A percentile compares a stretch with the other conserved stretches of the same genome.
Conservation (phyloP, 1,140 invertebrate species). For the Vanessa tameamea region DNA sequence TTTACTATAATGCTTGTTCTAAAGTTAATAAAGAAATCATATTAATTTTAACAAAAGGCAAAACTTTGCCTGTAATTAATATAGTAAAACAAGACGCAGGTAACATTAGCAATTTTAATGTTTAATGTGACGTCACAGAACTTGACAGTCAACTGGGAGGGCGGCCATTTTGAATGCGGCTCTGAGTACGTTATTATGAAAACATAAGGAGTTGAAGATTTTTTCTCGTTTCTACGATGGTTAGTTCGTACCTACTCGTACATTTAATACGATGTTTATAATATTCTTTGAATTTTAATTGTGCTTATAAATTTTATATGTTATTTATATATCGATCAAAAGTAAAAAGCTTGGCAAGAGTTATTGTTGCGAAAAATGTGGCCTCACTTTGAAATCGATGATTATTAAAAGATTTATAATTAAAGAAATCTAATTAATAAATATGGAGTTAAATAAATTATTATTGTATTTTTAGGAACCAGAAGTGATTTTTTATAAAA, state of each 20-base stretch:
- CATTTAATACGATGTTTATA: no score
- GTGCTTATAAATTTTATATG: no score
- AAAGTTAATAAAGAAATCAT: background rate
- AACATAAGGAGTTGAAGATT: background rate
- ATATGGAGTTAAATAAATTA: no score
- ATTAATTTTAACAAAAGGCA: background rate
- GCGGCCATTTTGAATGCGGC: slow-evolving; percentile 25
- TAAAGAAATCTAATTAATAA: no score
- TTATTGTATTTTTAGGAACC: no score
- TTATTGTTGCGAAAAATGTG: no score
- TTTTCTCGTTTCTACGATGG: background rate
- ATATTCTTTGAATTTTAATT: no score
- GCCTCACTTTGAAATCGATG: no score
- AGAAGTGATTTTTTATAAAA: no score
- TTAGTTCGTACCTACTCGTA: background rate
- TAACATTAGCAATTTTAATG: slow-evolving; percentile 37
- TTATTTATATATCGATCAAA: no score
- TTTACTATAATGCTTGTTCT: background rate
- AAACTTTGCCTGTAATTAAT: slow-evolving; percentile 30
- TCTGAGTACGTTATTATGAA: background rate
- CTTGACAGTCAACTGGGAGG: slow-evolving; percentile 35
- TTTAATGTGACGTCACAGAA: slow-evolving; percentile 38
- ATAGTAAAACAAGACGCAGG: slow-evolving; percentile 19
- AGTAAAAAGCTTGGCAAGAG: no score
- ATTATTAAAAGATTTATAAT: no score